Evolutionary conservation across 2,113 vertebrate genomes (phyloP).

Genomic region (Salminus brasiliensis): DNA sequence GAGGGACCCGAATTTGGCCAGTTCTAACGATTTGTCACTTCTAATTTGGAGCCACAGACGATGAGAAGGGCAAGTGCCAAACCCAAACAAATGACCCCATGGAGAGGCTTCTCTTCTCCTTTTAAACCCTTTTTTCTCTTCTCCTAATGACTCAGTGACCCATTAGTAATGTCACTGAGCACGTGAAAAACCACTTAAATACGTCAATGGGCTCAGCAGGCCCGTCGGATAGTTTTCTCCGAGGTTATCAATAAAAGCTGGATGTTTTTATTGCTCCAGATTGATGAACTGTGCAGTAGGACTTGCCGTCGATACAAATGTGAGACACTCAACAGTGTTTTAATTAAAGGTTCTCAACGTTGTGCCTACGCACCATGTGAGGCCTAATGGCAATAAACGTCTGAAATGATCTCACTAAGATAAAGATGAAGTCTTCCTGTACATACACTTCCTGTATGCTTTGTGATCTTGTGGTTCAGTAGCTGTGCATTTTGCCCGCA

Average conservation of each 20-base stretch:
- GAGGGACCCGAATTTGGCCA: slow-evolving; percentile 12
- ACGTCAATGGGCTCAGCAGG: background rate
- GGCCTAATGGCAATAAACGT: background rate
- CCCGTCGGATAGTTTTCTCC: background rate
- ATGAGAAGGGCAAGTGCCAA: background rate
- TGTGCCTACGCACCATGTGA: too few species aligned
- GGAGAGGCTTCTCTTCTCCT: background rate
- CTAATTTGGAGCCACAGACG: slow-evolving; percentile 15
- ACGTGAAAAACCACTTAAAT: background rate
- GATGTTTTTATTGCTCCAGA: background rate
- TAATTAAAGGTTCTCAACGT: background rate
- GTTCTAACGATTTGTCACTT: slow-evolving; percentile 23
- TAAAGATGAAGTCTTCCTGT: background rate
- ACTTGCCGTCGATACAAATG: background rate
- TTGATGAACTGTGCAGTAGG: background rate
- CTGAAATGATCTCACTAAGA: background rate
- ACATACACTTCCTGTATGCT: background rate
- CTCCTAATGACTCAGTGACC: background rate
- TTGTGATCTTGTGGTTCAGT: background rate
- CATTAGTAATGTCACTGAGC: slow-evolving; percentile 18
- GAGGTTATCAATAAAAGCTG: background rate
- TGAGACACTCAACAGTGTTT: background rate
- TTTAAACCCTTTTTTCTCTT: slow-evolving; percentile 6
- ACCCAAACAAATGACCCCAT: background rate
- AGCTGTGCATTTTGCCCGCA: background rate